phyloP scores from a whole-genome alignment of 2,888 invertebrate genomes.

The Oxyteleia sp. region DNA sequence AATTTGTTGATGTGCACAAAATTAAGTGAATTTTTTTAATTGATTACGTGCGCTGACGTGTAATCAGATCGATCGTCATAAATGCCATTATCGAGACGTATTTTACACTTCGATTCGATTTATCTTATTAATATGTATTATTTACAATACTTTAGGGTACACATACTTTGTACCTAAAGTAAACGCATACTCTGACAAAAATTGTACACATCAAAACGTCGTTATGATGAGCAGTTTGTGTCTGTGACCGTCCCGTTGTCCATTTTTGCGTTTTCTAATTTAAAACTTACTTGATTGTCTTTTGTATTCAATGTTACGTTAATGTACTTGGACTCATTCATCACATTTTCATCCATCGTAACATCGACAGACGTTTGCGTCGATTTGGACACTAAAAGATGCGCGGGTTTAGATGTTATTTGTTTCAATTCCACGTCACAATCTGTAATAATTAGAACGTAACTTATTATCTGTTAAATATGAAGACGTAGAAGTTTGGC shows the following conservation, averaged over 20 bases:
- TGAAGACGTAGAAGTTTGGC: too few species aligned
- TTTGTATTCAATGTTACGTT: conserved; percentile 68
- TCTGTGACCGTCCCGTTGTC: conserved; percentile 80
- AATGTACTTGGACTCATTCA: conserved; percentile 74
- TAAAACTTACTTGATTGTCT: conserved; percentile 60
- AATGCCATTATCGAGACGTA: neutral
- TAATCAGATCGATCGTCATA: neutral
- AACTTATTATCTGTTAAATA: too few species aligned
- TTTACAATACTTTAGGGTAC: conserved; percentile 14
- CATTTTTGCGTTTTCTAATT: conserved; percentile 79
- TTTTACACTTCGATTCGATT: neutral
- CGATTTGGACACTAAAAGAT: conserved; percentile 78
- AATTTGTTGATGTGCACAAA: neutral
- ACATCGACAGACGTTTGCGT: conserved; percentile 81
- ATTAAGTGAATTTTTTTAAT: neutral
- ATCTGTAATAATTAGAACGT: too few species aligned
- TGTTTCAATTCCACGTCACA: conserved; percentile 83
- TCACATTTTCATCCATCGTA: conserved; percentile 76
- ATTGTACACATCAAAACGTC: neutral
- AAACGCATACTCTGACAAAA: too few species aligned
- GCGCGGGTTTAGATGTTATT: conserved; percentile 65
- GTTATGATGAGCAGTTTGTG: conserved; percentile 28
- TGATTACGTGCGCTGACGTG: neutral
- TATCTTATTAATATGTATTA: conserved; percentile 10
- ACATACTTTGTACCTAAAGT: neutral